Evolutionary conservation across 2,113 vertebrate species (phyloP), one percentile per base, ranked within the genome.

Genomic region (Osmerus eperlanus): DNA sequence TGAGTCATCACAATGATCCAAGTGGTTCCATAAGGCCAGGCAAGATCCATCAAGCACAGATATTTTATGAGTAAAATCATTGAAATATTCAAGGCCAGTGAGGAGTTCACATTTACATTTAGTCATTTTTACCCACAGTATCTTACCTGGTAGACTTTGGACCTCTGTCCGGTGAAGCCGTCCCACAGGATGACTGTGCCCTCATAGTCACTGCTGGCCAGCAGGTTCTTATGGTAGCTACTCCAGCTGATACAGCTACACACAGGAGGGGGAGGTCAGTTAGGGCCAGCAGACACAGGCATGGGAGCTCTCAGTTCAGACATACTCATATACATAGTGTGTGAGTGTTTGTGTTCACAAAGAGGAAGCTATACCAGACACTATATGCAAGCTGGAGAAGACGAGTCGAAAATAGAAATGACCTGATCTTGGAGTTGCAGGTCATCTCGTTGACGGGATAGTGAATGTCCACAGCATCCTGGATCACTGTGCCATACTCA

Each of bases 391-490:
- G 32, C 32, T 5, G 7, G 32, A 36, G 32, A 36, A 36, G 25
- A 7, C 2, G 21, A 54, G 16, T 4, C 14, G 14, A 14, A n/a
- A 54, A 3, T 55, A 51, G 53, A 59, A 16, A 8, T 81, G 87
- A 98, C 97, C 97, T 99, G 94, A 99, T 99, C 96, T 99, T 99
- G 71, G 97, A 99, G 93, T 99, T 99, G 90, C 97, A 99, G 61
- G 97, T 99, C 97, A 99, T 99, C 92, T 99, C 97, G 71, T 98
- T 99, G 82, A 99, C 95, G 11, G 97, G 97, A 85, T 99, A 99
- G 86, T 99, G 97, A 89, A 99, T 99, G 91, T 99, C 97, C 87
- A 99, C 97, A 0, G 97, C 97, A 3, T 99, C 97, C 89, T 99
- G 97, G 89, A 99, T 98, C 84, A 99, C 96, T n/a, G 96, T 98